phyloP scores from a whole-genome alignment of 1,140 invertebrate genomes.

The Teleopsis dalmanni region DNA sequence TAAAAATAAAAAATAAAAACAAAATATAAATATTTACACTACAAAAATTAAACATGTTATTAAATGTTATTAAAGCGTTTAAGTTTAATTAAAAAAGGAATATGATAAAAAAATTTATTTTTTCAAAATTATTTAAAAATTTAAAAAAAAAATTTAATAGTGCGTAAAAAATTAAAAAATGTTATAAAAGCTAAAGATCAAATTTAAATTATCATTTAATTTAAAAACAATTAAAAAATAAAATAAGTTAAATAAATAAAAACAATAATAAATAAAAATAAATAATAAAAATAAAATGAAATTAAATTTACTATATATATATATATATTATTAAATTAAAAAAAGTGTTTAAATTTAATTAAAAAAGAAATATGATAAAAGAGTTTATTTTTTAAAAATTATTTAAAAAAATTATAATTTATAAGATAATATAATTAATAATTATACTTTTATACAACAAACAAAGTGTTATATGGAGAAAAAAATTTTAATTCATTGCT shows the following conservation, averaged over 20 bases:
- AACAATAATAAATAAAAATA: neutral
- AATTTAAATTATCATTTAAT: conserved; percentile 30
- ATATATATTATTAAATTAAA: neutral
- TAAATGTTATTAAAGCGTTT: too few relatives aligned
- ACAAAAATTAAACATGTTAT: too few relatives aligned
- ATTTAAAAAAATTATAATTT: neutral
- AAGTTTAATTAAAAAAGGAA: neutral
- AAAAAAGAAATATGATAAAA: too few relatives aligned
- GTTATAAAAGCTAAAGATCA: neutral
- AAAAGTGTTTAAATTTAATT: neutral
- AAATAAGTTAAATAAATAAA: neutral
- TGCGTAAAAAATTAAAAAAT: neutral
- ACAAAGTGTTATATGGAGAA: neutral
- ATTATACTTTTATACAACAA: neutral
- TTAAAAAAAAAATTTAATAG: neutral
- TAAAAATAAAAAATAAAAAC: too few relatives aligned
- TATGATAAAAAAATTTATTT: neutral
- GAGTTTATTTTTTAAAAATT: too few relatives aligned
- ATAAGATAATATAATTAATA: too few relatives aligned
- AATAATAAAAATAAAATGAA: neutral
- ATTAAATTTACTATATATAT: neutral
- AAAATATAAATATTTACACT: too few relatives aligned
- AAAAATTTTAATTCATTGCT: neutral
- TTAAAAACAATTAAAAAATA: conserved; percentile 3
- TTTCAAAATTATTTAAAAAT: neutral